phyloP scores from a whole-genome alignment of 2,888 invertebrate genomes.

The Archaeoteleia sp. region DNA sequence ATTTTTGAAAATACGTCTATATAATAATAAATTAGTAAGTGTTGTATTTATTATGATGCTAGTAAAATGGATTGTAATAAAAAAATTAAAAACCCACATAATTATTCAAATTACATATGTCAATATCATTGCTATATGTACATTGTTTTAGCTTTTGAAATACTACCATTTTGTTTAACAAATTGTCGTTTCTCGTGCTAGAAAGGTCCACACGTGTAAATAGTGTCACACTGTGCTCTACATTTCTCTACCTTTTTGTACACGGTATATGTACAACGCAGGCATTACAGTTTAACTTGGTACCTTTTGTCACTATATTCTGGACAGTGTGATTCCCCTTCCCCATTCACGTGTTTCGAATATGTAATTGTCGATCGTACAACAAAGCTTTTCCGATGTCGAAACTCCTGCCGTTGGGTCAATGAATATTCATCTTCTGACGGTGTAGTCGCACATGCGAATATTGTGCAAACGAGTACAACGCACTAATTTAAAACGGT shows the following conservation, averaged over 20 bases:
- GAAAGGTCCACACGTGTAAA: constrained; percentile 34
- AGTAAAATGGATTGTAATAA: too few relatives aligned
- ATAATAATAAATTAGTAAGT: too few relatives aligned
- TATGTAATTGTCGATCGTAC: constrained; percentile 59
- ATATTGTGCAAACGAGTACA: constrained; percentile 21
- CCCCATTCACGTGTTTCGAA: constrained; percentile 57
- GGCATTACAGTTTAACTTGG: constrained; percentile 20
- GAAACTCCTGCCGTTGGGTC: constrained; percentile 39
- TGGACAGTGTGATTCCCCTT: constrained; percentile 45
- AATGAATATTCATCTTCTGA: constrained; percentile 59
- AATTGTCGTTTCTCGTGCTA: constrained; percentile 13
- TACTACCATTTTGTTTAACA: constrained; percentile 23
- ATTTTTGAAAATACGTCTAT: too few relatives aligned
- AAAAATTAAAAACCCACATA: too few relatives aligned
- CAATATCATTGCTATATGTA: too few relatives aligned
- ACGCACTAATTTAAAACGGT: constrained; percentile 32
- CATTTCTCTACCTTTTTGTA: constrained; percentile 11
- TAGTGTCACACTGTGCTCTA: constrained; percentile 32
- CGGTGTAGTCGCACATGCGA: constrained; percentile 26
- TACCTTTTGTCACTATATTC: constrained; percentile 46
- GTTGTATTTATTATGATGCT: too few relatives aligned
- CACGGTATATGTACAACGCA: constrained; percentile 22
- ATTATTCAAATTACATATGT: too few relatives aligned
- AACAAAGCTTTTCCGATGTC: constrained; percentile 57
- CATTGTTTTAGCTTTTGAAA: constrained; percentile 26